These are phyloP conservation scores for Eumacrocentrus americanus DNA, from an alignment of 2,888 invertebrate genomes.

Conservation along the genomic window DNA sequence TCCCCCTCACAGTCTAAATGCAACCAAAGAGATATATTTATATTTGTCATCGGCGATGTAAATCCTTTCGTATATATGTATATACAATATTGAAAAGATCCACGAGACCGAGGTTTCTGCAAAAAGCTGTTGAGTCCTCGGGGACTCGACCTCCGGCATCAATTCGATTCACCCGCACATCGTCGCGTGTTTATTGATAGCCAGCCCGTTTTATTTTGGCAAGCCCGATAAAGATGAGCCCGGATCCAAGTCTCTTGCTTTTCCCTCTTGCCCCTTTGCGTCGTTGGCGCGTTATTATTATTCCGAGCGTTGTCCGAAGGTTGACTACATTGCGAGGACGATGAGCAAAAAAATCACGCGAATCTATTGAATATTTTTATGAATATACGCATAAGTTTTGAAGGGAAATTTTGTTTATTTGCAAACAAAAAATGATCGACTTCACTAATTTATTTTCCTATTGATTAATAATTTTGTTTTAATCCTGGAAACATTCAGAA, in stretches of 20 bases:
- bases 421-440: no score
- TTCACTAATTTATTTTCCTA: no score
- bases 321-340: not conserved
- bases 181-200: conserved; percentile 7
- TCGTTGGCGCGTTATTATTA: not conserved
- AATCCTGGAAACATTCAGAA: no score
- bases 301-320: not conserved
- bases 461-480: no score
- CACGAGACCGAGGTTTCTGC: no score
- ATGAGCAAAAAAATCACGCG: not conserved
- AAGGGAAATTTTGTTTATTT: not conserved
- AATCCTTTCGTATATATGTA: not conserved
- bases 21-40: not conserved
- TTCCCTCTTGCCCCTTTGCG: not conserved
- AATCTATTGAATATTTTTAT: not conserved
- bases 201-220: conserved; percentile 11
- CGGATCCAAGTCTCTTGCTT: not conserved
- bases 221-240: not conserved
- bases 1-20: no score
- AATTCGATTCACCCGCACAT: not conserved
- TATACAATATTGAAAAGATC: not conserved
- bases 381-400: not conserved
- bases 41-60: no score
- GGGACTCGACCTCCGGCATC: not conserved
- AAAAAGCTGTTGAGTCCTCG: not conserved